These are phyloP conservation scores for Mongoloraphidia duomilia DNA, from an alignment of 2,888 invertebrate genomes.

Conservation along the genomic window DNA sequence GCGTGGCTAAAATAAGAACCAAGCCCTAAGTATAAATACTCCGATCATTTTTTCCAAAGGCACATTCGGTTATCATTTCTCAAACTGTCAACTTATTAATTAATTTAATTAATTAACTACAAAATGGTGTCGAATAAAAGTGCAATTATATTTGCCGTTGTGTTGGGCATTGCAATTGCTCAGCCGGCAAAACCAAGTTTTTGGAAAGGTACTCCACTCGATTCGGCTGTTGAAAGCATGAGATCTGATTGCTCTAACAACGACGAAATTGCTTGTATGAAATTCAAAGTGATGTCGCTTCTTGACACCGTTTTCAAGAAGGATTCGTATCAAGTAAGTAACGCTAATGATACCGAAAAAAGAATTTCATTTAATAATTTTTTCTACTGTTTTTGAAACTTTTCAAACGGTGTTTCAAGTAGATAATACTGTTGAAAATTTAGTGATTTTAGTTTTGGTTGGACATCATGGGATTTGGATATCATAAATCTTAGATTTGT, in stretches of 20 bases:
- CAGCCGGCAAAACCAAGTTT: slow-evolving; percentile 49
- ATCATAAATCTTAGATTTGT: too few species aligned
- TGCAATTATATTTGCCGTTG: slow-evolving; percentile 32
- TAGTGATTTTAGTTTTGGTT: not conserved
- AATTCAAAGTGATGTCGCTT: slow-evolving; percentile 66
- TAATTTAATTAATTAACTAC: slow-evolving; percentile 1
- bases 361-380: too few species aligned
- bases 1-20: too few species aligned
- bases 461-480: too few species aligned
- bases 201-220: slow-evolving; percentile 58
- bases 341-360: not conserved
- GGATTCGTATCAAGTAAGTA: slow-evolving; percentile 58
- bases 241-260: slow-evolving; percentile 57
- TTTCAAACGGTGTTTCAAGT: slow-evolving; percentile 4
- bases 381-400: too few species aligned
- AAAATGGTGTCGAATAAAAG: slow-evolving; percentile 19
- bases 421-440: not conserved
- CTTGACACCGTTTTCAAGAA: slow-evolving; percentile 65
- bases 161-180: slow-evolving; percentile 40
- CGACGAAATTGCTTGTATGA: slow-evolving; percentile 68
- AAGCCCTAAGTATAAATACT: too few species aligned
- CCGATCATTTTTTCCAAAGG: too few species aligned
- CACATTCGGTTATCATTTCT: too few species aligned
- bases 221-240: slow-evolving; percentile 62
- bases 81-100: too few species aligned